Percentiles rank a stretch among this genome's conserved stretches.
phyloP scores from a whole-genome alignment of 2,888 invertebrate genomes.

The Esperia sulphurella region DNA sequence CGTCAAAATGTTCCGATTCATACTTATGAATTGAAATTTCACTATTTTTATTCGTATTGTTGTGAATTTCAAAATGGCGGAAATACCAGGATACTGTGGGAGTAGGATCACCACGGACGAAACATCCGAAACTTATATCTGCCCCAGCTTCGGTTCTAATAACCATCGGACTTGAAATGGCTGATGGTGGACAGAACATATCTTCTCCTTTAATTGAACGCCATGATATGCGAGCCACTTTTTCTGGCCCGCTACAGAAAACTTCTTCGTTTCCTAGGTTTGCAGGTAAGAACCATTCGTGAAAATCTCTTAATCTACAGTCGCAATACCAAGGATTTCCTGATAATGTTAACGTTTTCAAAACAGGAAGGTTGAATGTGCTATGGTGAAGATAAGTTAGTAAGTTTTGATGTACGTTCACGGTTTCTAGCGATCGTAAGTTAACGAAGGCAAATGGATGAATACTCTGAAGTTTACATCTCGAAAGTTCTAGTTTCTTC shows the following conservation, averaged over 20 bases:
- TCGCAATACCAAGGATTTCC: slow-evolving; percentile 95
- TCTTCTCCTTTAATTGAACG: slow-evolving; percentile 84
- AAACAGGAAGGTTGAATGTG: slow-evolving; percentile 65
- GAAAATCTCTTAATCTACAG: slow-evolving; percentile 89
- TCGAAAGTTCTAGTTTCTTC: slow-evolving; percentile 87
- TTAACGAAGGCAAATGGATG: slow-evolving; percentile 87
- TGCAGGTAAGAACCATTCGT: slow-evolving; percentile 88
- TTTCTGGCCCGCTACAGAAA: slow-evolving; percentile 84
- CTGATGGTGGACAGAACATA: slow-evolving; percentile 90
- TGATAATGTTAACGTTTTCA: slow-evolving; percentile 89
- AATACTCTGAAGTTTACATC: slow-evolving; percentile 86
- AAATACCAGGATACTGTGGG: slow-evolving; percentile 90
- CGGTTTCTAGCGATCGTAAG: slow-evolving; percentile 87
- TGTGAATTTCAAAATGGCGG: slow-evolving; percentile 77
- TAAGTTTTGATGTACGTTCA: slow-evolving; percentile 89
- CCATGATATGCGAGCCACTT: slow-evolving; percentile 85
- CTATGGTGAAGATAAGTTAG: slow-evolving; percentile 82
- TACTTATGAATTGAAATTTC: slow-evolving; percentile 53
- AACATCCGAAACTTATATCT: slow-evolving; percentile 89
- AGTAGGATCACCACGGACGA: slow-evolving; percentile 88
- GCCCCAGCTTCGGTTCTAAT: slow-evolving; percentile 88
- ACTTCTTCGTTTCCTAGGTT: slow-evolving; percentile 88
- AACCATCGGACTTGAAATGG: slow-evolving; percentile 77
- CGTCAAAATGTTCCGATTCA: slow-evolving; percentile 47
- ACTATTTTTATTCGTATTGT: slow-evolving; percentile 49